These are phyloP conservation scores for Crambe crambe DNA, from an alignment of 37 sponge, comb jelly and placozoan species.

Conservation along the genomic window DNA sequence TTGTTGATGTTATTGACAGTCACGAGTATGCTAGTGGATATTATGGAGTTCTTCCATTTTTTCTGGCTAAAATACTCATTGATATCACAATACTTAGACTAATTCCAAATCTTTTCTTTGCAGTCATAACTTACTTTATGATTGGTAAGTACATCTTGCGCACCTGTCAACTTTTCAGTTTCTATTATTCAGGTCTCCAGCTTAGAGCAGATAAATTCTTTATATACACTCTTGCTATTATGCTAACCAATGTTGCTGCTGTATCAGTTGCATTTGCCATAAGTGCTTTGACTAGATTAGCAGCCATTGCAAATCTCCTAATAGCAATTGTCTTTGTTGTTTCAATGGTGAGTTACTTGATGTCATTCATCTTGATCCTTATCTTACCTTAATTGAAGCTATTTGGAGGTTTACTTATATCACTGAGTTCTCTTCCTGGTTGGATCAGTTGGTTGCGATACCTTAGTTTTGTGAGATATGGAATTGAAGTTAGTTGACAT, in stretches of 20 bases:
- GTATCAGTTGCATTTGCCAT: constrained; percentile 54
- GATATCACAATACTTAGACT: no score
- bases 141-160: no score
- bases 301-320: constrained; percentile 57
- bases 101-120: no score
- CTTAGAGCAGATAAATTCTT: constrained; percentile 43
- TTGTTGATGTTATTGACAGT: no score
- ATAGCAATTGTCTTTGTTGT: constrained; percentile 62
- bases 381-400: constrained; percentile 28
- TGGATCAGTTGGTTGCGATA: constrained; percentile 70
- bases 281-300: constrained; percentile 60
- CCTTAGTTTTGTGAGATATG: no score
- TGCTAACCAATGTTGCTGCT: constrained; percentile 49
- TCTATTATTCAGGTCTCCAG: constrained; percentile 74
- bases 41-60: no score
- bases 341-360: constrained; percentile 50
- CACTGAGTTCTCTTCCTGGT: constrained; percentile 44
- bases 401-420: constrained; percentile 76
- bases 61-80: no score
- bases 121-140: no score
- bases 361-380: not conserved
- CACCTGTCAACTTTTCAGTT: no score
- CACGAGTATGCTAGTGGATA: no score
- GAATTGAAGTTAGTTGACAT: no score
- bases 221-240: constrained; percentile 52